Evolutionary conservation across 2,888 invertebrate genomes (phyloP).

Genomic region (Tenthredo notha): DNA sequence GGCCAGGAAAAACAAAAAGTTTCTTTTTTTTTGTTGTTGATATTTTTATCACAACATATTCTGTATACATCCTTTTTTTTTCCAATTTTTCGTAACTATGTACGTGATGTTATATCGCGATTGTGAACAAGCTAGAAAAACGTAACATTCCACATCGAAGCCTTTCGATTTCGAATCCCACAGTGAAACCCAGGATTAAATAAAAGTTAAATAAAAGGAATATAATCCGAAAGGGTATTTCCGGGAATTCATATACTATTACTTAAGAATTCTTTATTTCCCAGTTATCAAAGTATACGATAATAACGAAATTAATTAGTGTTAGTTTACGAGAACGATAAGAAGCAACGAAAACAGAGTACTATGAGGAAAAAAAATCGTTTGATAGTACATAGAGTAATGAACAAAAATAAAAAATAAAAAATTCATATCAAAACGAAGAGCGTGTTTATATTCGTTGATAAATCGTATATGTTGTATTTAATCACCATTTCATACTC

Average conservation of each 20-base stretch:
- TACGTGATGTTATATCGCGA: background rate
- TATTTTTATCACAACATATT: too few species aligned
- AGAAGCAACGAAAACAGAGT: background rate
- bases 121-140: background rate
- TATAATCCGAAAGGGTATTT: conserved; percentile 12
- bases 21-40: too few species aligned
- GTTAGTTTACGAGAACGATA: background rate
- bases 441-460: background rate
- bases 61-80: too few species aligned
- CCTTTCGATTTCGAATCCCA: background rate
- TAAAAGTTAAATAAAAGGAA: background rate
- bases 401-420: background rate
- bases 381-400: background rate
- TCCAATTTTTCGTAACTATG: background rate
- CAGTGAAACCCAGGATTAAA: conserved; percentile 6
- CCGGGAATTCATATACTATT: background rate
- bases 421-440: background rate
- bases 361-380: background rate
- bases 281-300: background rate
- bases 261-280: background rate
- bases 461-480: background rate
- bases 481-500: background rate
- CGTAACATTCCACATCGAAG: background rate
- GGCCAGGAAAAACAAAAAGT: background rate
- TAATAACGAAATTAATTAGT: background rate